Base-by-base conservation (phyloP, 1,140 invertebrate genomes). In the Macrocentrus cingulum region DNA sequence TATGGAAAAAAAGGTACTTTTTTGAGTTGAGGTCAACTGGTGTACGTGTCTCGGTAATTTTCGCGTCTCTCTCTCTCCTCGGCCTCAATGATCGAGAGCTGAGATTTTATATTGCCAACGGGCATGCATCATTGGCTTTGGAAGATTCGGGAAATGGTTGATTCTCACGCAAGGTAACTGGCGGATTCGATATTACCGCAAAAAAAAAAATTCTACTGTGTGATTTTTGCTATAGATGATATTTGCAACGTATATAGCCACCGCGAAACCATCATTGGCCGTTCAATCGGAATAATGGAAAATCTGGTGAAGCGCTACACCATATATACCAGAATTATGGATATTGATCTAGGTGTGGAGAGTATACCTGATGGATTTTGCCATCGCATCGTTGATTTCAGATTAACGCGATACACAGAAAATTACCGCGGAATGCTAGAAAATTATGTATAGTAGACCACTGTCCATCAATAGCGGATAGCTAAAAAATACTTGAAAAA, bases 261-360 rank as follows among this genome's bases (percentile, higher is more conserved):
- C 7, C 20, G 15, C 11, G 8, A 39, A 13, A 39, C 8, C 3
- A 39, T 39, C 36, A 2, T 39, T 37, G 49, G 9, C 29, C 34
- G 49, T 41, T 25, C 54, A 56, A 56, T 56, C 45, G 45, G 18
- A 56, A 56, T 56, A 48, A 56, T 56, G 32, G 45, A 16, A 49
- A 49, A 56, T 49, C 23, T 56, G 15, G 29, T 22, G 22, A 46
- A 25, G 19, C 11, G n/a, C 11, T 22, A 22, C 19, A n/a, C 2
- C 13, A 22, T 11, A 46, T 46, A 46, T 19, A 44, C n/a, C n/a
- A n/a, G n/a, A n/a, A n/a, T n/a, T n/a, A n/a, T n/a, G n/a, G n/a
- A n/a, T 29, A 29, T 29, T 29, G 36, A n/a, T 39, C 36, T 39
- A 39, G 36, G 36, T 8, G 36, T 39, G 13, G 13, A 39, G 18